Percentiles rank a stretch among this genome's conserved stretches.
Conservation (phyloP, 2,113 vertebrate genomes). For the Thinocorus orbignyianus region DNA sequence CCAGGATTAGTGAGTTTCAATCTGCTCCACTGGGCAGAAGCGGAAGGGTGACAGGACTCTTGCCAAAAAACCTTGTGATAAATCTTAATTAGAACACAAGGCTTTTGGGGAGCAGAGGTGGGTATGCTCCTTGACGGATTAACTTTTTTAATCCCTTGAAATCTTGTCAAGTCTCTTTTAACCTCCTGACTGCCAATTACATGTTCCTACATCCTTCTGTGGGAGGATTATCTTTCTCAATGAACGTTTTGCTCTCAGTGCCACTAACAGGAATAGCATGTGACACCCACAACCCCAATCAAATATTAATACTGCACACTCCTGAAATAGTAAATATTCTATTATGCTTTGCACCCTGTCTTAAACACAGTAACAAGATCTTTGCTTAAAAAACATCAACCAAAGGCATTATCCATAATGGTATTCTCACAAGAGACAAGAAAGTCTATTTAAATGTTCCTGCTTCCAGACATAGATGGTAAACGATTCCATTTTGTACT, state of each 20-base stretch:
- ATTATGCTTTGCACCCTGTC: slow-evolving; percentile 53
- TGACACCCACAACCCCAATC: slow-evolving; percentile 49
- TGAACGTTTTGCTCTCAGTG: slow-evolving; percentile 31
- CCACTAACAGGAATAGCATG: slow-evolving; percentile 50
- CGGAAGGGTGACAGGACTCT: not conserved
- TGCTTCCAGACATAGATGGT: not conserved
- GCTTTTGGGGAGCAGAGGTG: not conserved
- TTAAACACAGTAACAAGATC: slow-evolving; percentile 35
- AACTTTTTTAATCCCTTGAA: slow-evolving; percentile 38
- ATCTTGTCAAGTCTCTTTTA: slow-evolving; percentile 44
- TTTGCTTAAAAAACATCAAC: slow-evolving; percentile 29
- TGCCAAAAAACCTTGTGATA: not conserved
- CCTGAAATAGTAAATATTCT: slow-evolving; percentile 59
- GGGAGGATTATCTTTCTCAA: slow-evolving; percentile 44
- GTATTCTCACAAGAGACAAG: slow-evolving; percentile 29
- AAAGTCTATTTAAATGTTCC: not conserved
- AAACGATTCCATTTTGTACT: not conserved
- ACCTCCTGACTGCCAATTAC: slow-evolving; percentile 29
- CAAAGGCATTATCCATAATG: not conserved
- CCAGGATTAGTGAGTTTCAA: not conserved
- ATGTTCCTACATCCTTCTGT: slow-evolving; percentile 18
- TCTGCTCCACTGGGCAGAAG: not conserved
- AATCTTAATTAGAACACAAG: slow-evolving; percentile 31
- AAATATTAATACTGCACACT: slow-evolving; percentile 41
- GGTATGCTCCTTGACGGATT: slow-evolving; percentile 20